phyloP scores from a whole-genome alignment of 1,140 invertebrate species.

The Danaus melanippus region DNA sequence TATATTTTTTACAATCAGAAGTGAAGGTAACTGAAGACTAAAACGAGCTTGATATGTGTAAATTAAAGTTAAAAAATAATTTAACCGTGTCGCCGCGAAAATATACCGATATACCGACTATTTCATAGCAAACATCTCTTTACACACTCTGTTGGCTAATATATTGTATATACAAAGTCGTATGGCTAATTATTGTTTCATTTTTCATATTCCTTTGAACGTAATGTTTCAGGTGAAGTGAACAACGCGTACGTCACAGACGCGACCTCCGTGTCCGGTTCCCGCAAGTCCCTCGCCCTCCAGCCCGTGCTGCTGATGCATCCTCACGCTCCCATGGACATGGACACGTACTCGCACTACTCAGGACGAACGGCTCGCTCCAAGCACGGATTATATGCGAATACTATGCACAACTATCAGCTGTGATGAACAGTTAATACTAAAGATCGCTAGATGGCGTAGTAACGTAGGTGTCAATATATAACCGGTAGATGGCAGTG shows the following conservation, averaged over 20 bases:
- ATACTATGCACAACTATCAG: constrained; percentile 77
- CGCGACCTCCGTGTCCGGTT: constrained; percentile 84
- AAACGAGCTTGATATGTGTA: too few relatives aligned
- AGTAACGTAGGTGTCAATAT: background rate
- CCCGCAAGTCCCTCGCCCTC: constrained; percentile 86
- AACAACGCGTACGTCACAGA: constrained; percentile 88
- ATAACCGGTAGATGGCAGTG: too few relatives aligned
- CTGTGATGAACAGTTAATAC: constrained; percentile 47
- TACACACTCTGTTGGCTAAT: too few relatives aligned
- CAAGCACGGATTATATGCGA: constrained; percentile 68
- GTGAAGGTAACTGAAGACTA: too few relatives aligned
- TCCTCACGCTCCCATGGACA: constrained; percentile 69
- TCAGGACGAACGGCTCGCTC: constrained; percentile 76
- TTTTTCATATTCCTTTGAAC: too few relatives aligned
- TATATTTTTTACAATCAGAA: too few relatives aligned
- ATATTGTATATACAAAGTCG: too few relatives aligned
- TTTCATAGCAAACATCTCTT: too few relatives aligned
- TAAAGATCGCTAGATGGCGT: constrained; percentile 27
- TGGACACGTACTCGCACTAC: constrained; percentile 83
- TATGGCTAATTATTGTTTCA: too few relatives aligned
- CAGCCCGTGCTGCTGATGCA: constrained; percentile 89
- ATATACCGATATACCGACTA: too few relatives aligned
- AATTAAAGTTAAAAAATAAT: too few relatives aligned
- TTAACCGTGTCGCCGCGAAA: too few relatives aligned
- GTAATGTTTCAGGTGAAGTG: constrained; percentile 80